A percentile compares a stretch with the other conserved stretches of the same genome.
phyloP scores from a whole-genome alignment of 2,888 invertebrate species.

The Clunio marinus region DNA sequence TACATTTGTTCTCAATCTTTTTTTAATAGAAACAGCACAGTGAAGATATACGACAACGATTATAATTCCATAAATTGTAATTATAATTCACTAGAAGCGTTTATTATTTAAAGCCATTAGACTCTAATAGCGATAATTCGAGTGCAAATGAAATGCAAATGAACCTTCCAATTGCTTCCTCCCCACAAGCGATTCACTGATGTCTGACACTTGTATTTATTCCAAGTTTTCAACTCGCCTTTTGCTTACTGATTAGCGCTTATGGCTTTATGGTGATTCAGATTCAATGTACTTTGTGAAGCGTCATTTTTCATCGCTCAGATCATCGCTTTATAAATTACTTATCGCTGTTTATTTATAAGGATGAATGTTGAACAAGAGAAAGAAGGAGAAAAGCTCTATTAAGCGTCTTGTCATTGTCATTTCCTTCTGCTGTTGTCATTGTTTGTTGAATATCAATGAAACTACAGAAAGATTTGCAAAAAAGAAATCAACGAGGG shows the following conservation, averaged over 20 bases:
- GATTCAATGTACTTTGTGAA: neutral
- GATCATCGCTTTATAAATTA: neutral
- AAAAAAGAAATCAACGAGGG: too few species aligned
- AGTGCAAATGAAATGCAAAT: slow-evolving; percentile 10
- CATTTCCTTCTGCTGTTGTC: too few species aligned
- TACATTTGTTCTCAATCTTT: neutral
- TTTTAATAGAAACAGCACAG: slow-evolving; percentile 12
- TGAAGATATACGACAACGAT: slow-evolving; percentile 6
- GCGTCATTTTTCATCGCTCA: too few species aligned
- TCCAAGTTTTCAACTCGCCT: neutral
- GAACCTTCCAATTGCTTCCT: neutral
- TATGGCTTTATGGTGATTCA: slow-evolving; percentile 2
- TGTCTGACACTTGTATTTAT: neutral
- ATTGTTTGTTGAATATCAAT: too few species aligned
- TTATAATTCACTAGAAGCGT: slow-evolving; percentile 27
- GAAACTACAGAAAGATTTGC: too few species aligned
- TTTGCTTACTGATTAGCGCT: neutral
- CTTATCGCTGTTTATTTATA: neutral
- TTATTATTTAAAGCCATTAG: slow-evolving; percentile 22
- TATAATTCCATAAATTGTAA: slow-evolving; percentile 28
- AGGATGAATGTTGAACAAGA: too few species aligned
- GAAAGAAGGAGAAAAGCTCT: too few species aligned
- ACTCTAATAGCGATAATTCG: slow-evolving; percentile 26
- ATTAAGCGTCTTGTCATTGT: too few species aligned
- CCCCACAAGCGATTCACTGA: neutral